Evolutionary conservation across 2,797 vertebrate genomes (phyloP), one percentile per base, ranked within the genome.

Genomic region (Eleutherodactylus coqui): DNA sequence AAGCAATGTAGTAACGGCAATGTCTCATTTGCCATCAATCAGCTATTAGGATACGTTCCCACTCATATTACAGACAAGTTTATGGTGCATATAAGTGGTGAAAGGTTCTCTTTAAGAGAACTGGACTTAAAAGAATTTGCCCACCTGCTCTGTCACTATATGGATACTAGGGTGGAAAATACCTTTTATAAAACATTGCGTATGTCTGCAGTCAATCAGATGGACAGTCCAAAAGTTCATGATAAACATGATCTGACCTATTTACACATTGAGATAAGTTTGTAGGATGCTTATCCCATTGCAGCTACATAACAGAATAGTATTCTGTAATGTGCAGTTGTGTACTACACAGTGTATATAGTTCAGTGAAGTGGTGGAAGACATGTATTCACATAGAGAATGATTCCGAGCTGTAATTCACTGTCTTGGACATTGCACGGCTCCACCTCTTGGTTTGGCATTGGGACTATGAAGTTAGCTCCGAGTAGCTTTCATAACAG

Each of bases 371-470:
- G 1, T 17, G 62, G 34, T 64, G 29, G 62, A 67, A 64, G 32
- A 41, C 13, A 72, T 43, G 38, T 70, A 24, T 70, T 70, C 5
- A 1, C 41, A 36, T 24, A 4, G 19, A 41, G 69, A n/a, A 72
- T 43, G 69, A 72, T 13, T 72, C 38, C n/a, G 21, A 72, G 38
- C 69, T 72, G 38, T 24, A 24, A 4, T 72, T 69, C 36, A 41
- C 9, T 21, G 32, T 43, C 69, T 73, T 45, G 41, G 24, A 21
- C 36, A 27, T 27, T 73, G 38, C 41, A 73, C 41, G 24, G 60
- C 41, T 41, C 60, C 58, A 47, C 78, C 79, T 82, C 62, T 51
- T 53, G 14, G 34, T 55, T 72, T 72, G 32, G 64, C 47, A 41
- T 81, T 47, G 8, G 41, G 36, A 16, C 8, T 29, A 29, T 43